Conservation (phyloP, 2,113 vertebrate species). For the Colossoma macropomum region DNA sequence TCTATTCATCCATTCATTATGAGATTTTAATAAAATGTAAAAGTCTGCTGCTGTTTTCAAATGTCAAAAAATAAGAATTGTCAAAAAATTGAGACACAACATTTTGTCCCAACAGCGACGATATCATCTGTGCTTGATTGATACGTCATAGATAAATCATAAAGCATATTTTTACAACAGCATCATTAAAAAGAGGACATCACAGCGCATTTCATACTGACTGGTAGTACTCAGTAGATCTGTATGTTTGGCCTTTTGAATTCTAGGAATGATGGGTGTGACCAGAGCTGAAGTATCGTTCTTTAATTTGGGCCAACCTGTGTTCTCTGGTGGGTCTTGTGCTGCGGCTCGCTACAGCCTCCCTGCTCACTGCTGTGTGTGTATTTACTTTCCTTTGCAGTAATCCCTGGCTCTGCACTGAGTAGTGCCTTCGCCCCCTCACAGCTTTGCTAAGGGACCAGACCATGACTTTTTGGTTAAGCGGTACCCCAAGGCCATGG, state of each 20-base stretch:
- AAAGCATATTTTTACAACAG: background rate
- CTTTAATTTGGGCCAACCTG: constrained; percentile 17
- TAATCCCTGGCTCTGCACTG: constrained; percentile 99
- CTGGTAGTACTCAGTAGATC: background rate
- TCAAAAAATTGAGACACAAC: no score
- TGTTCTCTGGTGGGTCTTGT: constrained; percentile 36
- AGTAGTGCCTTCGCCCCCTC: constrained; percentile 85
- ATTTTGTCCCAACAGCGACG: no score
- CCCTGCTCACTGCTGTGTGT: constrained; percentile 77
- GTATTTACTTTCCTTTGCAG: constrained; percentile 90
- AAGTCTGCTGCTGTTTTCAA: no score
- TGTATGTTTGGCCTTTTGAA: constrained; percentile 1
- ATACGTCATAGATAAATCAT: background rate
- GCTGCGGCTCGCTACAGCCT: constrained; percentile 27
- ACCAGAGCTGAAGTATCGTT: constrained; percentile 25
- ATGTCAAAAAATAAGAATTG: no score
- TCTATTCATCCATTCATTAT: no score
- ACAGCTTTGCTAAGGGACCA: constrained; percentile 83
- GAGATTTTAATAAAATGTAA: no score
- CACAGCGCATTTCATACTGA: background rate
- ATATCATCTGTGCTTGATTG: background rate
- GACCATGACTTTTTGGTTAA: constrained; percentile 82
- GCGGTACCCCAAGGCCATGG: constrained; percentile 76
- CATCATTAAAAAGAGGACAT: background rate
- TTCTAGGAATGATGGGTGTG: constrained; percentile 15